Base-by-base conservation (phyloP, 2,888 invertebrate genomes). In the Phortica okadai region DNA sequence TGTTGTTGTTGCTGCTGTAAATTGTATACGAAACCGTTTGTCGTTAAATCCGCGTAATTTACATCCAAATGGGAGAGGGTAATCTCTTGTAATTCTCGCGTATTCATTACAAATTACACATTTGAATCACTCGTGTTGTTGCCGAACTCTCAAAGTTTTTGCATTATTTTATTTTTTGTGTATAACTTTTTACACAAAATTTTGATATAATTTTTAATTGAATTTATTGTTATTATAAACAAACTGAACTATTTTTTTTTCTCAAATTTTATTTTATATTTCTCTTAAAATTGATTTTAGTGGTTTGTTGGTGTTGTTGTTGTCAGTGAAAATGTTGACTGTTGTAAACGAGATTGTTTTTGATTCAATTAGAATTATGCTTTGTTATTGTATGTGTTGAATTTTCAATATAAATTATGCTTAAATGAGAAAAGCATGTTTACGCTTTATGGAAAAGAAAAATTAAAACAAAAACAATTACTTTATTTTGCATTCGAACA, bases 41-140 rank as follows among this genome's bases (percentile, higher is more conserved):
- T 83, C 81, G 85, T 84, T 79, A 83, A 82, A 78, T 86, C 84
- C 67, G 82, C 82, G 79, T 84, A 84, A 82, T 83, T 88, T 81
- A 89, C 90, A 89, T 91, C 90, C 90, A 91, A 88, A 82, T 90
- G 90, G 88, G 91, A 89, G 84, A 89, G 84, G 83, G 89, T 89
- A 87, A 89, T 88, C 83, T 88, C 89, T 85, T 85, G 87, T 78
- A 89, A 83, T 86, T 90, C 85, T 84, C 89, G 88, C 85, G 89
- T 85, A 89, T 89, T 91, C 90, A 90, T 90, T 87, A 89, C 90
- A 89, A 80, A 41, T 14, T 54, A 67, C 42, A 74, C 45, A 42
- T 66, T 56, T 41, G 56, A 25, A 33, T 1, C 33, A 33, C 33
- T 33, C 33, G 33, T 33, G 33, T 33, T 33, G 33, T 33, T 33